Conservation (phyloP, 2,888 invertebrate species). For the Drosophila lutescens region DNA sequence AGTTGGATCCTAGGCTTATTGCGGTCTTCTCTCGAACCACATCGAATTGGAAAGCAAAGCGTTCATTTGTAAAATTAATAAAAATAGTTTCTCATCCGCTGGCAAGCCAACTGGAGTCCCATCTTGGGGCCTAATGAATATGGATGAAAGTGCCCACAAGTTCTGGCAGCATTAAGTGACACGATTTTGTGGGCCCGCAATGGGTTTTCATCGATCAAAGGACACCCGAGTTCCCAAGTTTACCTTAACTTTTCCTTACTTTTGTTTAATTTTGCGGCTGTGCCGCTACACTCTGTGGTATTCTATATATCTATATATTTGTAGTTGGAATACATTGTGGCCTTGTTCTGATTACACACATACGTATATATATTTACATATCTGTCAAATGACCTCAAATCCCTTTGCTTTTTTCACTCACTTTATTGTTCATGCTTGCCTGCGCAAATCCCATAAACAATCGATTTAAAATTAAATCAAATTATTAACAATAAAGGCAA, state of each 20-base stretch:
- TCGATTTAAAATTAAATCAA: slow-evolving; percentile 7
- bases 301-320: background rate
- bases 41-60: slow-evolving; percentile 42
- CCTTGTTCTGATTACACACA: no score
- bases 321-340: background rate
- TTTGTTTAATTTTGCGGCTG: slow-evolving; percentile 2
- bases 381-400: background rate
- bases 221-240: slow-evolving; percentile 1
- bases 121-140: slow-evolving; percentile 23
- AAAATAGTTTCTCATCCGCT: slow-evolving; percentile 32
- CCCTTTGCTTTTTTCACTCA: background rate
- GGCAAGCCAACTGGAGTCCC: background rate
- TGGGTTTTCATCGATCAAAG: background rate
- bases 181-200: background rate
- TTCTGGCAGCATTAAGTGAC: slow-evolving; percentile 10
- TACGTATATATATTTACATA: background rate
- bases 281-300: background rate
- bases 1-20: slow-evolving; percentile 1
- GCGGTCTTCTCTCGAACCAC: background rate
- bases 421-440: background rate
- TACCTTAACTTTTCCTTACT: slow-evolving; percentile 1
- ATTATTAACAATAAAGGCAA: slow-evolving; percentile 8
- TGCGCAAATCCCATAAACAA: slow-evolving; percentile 9
- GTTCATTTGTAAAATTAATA: slow-evolving; percentile 59
- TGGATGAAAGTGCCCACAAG: slow-evolving; percentile 31